Percentiles rank a stretch among this genome's conserved stretches.
phyloP scores from a whole-genome alignment of 1,140 invertebrate species.

The Trichonephila inaurata region DNA sequence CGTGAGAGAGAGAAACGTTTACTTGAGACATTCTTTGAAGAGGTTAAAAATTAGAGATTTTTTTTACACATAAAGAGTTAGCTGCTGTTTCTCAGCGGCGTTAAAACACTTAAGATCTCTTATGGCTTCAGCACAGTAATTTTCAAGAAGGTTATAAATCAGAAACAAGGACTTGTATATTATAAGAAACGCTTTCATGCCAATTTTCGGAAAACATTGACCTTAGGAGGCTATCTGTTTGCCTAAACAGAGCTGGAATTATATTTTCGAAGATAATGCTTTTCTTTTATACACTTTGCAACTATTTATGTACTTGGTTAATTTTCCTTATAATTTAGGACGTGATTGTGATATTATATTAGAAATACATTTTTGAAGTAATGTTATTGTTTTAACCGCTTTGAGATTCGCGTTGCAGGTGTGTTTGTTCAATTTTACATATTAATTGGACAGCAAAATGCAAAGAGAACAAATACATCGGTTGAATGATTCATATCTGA shows the following conservation, averaged over 20 bases:
- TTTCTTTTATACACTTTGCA: background rate
- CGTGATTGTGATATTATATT: background rate
- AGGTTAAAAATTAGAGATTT: background rate
- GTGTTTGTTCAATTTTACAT: no score
- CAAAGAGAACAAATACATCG: no score
- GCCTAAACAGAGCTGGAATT: background rate
- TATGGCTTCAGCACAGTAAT: background rate
- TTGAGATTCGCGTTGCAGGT: no score
- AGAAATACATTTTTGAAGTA: no score
- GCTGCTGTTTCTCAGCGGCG: background rate
- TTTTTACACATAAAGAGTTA: background rate
- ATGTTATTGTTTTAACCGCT: no score
- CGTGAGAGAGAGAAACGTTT: background rate
- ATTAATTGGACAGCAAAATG: no score
- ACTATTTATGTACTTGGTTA: background rate
- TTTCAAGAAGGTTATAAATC: conserved; percentile 20
- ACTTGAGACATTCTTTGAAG: conserved; percentile 5
- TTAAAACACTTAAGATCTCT: background rate
- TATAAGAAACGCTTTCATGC: conserved; percentile 4
- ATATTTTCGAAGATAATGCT: background rate
- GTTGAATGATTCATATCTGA: no score
- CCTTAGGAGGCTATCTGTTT: background rate
- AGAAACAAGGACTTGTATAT: background rate
- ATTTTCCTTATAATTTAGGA: background rate
- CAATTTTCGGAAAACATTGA: conserved; percentile 1